phyloP scores from a whole-genome alignment of 2,797 vertebrate species.

The Microctenopoma lineatum region DNA sequence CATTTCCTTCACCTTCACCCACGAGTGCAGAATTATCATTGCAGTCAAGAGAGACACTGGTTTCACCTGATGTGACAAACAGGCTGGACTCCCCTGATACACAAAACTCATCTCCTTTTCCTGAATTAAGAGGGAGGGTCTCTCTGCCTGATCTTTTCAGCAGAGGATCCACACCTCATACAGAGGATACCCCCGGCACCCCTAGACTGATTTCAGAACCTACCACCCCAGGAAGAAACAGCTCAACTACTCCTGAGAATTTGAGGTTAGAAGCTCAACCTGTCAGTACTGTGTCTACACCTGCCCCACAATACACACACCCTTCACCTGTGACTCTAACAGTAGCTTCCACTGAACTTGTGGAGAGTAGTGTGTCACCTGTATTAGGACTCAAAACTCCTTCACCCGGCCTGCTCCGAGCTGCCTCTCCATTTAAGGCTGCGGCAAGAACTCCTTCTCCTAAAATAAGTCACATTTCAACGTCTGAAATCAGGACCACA shows the following conservation, averaged over 20 bases:
- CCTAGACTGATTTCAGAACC: conserved; percentile 50
- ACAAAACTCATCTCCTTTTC: conserved; percentile 62
- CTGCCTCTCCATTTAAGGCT: conserved; percentile 23
- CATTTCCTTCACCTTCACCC: conserved; percentile 43
- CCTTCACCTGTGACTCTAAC: conserved; percentile 65
- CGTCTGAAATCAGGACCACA: conserved; percentile 42
- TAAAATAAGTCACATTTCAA: conserved; percentile 35
- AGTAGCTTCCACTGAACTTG: conserved; percentile 50
- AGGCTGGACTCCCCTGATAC: conserved; percentile 43
- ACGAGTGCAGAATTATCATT: conserved; percentile 36
- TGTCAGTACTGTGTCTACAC: conserved; percentile 54
- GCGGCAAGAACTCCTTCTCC: conserved; percentile 61
- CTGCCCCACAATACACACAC: conserved; percentile 60
- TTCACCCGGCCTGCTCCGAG: conserved; percentile 46
- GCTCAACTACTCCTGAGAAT: conserved; percentile 46
- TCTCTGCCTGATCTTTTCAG: conserved; percentile 77
- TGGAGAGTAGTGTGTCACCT: conserved; percentile 37
- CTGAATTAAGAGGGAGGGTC: conserved; percentile 65
- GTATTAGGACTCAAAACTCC: conserved; percentile 35
- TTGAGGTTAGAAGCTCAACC: conserved; percentile 37
- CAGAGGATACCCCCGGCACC: conserved; percentile 28
- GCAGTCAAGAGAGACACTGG: conserved; percentile 38
- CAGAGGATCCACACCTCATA: conserved; percentile 72
- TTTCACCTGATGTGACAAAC: conserved; percentile 51
- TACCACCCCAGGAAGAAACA: conserved; percentile 31